A percentile compares a stretch with the other conserved stretches of the same genome.
Evolutionary conservation across 2,888 invertebrate species (phyloP).

Genomic region (Schrankia costaestrigalis): DNA sequence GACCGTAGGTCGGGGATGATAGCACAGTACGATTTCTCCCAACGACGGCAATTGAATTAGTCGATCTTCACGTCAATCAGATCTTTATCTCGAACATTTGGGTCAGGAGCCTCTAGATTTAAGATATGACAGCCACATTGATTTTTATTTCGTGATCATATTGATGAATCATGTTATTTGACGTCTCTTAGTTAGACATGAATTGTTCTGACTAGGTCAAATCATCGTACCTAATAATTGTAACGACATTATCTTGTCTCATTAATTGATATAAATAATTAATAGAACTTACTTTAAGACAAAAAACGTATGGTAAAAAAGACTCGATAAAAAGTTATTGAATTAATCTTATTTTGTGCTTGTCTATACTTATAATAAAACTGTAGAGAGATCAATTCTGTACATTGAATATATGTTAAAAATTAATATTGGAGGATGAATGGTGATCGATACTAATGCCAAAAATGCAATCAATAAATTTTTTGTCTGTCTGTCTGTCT

Average conservation of each 20-base stretch:
- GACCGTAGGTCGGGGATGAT: conserved; percentile 31
- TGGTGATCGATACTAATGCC: too few species aligned
- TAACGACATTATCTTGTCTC: conserved; percentile 25
- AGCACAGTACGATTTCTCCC: conserved; percentile 39
- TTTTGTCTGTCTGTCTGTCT: too few species aligned
- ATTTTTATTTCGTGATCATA: conserved; percentile 65
- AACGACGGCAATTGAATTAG: conserved; percentile 44
- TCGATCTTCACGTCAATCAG: conserved; percentile 70
- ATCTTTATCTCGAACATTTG: conserved; percentile 64
- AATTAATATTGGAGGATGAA: too few species aligned
- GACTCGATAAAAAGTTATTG: too few species aligned
- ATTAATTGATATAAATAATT: conserved; percentile 23
- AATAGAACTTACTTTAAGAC: conserved; percentile 3
- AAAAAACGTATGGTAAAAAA: background rate
- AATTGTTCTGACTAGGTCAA: conserved; percentile 40
- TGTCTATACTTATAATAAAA: too few species aligned
- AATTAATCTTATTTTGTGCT: background rate
- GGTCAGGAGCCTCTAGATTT: conserved; percentile 65
- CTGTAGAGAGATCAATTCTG: too few species aligned
- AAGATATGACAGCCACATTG: conserved; percentile 56
- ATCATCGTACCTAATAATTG: conserved; percentile 22
- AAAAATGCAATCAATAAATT: too few species aligned
- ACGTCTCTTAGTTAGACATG: conserved; percentile 45
- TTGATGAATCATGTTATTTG: conserved; percentile 61
- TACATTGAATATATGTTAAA: too few species aligned